phyloP scores from a whole-genome alignment of 2,113 vertebrate species.

The Dunckerocampus dactyliophorus region DNA sequence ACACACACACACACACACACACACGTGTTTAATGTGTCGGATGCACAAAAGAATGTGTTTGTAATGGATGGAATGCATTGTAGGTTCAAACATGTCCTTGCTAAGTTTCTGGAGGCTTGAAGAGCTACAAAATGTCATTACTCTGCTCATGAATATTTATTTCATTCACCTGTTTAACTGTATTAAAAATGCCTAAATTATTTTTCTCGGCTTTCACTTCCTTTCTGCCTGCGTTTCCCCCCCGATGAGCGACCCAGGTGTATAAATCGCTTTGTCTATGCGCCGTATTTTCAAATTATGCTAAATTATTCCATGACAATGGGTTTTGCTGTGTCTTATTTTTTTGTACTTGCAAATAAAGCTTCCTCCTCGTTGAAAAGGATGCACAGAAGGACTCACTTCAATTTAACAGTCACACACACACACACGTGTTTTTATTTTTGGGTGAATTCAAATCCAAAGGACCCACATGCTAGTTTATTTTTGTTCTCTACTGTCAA shows the following conservation, averaged over 20 bases:
- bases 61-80: constrained; percentile 13
- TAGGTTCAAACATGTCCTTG: constrained; percentile 10
- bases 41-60: constrained; percentile 20
- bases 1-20: background rate
- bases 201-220: constrained; percentile 79
- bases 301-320: constrained; percentile 88
- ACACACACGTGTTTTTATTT: constrained; percentile 37
- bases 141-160: constrained; percentile 84
- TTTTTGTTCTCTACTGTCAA: constrained; percentile 27
- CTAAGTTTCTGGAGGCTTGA: constrained; percentile 24
- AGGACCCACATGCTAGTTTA: background rate
- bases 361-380: constrained; percentile 66
- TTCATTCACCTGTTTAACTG: constrained; percentile 78
- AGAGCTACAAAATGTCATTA: constrained; percentile 48
- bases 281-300: constrained; percentile 57
- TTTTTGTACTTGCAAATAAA: constrained; percentile 94
- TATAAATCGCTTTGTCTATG: constrained; percentile 68
- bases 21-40: too few relatives aligned
- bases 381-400: background rate
- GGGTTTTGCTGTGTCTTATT: constrained; percentile 77
- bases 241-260: constrained; percentile 77
- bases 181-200: constrained; percentile 84
- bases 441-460: background rate
- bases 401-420: background rate
- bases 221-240: constrained; percentile 65